Evolutionary conservation across 2,888 invertebrate species (phyloP).

Genomic region (Vandiemenella viatica): DNA sequence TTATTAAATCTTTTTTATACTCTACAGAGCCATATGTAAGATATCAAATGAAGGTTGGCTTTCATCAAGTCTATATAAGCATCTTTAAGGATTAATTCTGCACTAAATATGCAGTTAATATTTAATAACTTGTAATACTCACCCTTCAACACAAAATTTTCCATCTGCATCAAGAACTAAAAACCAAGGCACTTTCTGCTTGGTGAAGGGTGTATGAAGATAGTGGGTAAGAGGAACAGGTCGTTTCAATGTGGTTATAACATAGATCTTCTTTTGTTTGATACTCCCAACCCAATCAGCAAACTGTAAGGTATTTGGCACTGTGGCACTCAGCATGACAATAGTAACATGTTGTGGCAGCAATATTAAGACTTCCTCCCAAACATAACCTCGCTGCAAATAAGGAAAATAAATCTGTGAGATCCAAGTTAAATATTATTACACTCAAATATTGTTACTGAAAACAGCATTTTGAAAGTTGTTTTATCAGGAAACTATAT

Average conservation of each 20-base stretch:
- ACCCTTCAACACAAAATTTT: slow-evolving; percentile 52
- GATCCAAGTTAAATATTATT: not conserved
- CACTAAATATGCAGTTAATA: no score
- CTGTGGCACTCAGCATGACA: slow-evolving; percentile 94
- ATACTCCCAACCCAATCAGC: slow-evolving; percentile 86
- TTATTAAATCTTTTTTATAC: no score
- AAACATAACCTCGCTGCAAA: slow-evolving; percentile 82
- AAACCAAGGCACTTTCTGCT: slow-evolving; percentile 49
- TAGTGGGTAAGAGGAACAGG: slow-evolving; percentile 94
- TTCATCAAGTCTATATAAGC: no score
- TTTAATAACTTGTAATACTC: slow-evolving; percentile 26
- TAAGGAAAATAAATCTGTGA: not conserved
- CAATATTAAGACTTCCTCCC: slow-evolving; percentile 97
- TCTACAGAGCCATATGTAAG: no score
- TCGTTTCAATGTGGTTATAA: slow-evolving; percentile 81
- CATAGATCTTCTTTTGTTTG: slow-evolving; percentile 72
- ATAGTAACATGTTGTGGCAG: slow-evolving; percentile 88
- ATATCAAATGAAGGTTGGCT: no score
- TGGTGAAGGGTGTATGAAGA: slow-evolving; percentile 52
- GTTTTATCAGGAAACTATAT: not conserved
- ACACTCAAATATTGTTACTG: not conserved
- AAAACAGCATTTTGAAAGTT: not conserved
- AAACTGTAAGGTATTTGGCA: slow-evolving; percentile 91
- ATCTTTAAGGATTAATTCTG: no score
- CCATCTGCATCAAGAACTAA: slow-evolving; percentile 64